Evolutionary conservation across 2,113 vertebrate genomes (phyloP).

Genomic region (Dolichallabes microphthalmus): DNA sequence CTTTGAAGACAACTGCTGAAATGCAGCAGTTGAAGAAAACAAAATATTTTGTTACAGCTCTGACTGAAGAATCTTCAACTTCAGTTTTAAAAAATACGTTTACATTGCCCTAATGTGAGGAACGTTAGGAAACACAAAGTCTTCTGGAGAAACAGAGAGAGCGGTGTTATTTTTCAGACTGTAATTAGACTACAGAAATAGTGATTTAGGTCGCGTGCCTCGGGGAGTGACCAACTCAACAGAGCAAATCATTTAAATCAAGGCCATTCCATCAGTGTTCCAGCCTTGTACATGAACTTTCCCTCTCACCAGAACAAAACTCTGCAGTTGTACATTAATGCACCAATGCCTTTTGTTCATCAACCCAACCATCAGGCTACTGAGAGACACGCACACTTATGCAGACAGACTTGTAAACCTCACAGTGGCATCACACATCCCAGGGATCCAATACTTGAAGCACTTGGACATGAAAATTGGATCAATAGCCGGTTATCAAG

Average conservation of each 20-base stretch:
- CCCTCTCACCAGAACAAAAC: slow-evolving; percentile 19
- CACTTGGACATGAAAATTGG: slow-evolving; percentile 41
- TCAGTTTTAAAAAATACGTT: not conserved
- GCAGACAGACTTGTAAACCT: slow-evolving; percentile 7
- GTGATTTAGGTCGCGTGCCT: slow-evolving; percentile 31
- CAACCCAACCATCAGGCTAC: slow-evolving; percentile 27
- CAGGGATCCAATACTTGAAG: slow-evolving; percentile 30
- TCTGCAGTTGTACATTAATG: slow-evolving; percentile 40
- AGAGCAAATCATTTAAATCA: slow-evolving; percentile 35
- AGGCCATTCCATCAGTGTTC: slow-evolving; percentile 42
- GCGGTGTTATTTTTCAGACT: slow-evolving; percentile 20
- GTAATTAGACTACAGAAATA: slow-evolving; percentile 44
- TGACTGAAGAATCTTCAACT: not conserved
- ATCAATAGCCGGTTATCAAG: slow-evolving; percentile 51
- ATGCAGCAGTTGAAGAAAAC: not conserved
- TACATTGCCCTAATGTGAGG: not conserved
- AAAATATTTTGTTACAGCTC: too few relatives aligned
- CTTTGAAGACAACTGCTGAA: not conserved
- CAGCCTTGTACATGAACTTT: slow-evolving; percentile 16
- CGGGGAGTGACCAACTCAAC: slow-evolving; percentile 21
- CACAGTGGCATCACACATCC: slow-evolving; percentile 25
- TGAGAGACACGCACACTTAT: not conserved
- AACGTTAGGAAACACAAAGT: not conserved
- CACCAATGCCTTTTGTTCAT: slow-evolving; percentile 32
- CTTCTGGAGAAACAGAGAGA: not conserved